Base-by-base conservation (phyloP, 1,140 invertebrate genomes). In the Leptinotarsa undecemlineata region DNA sequence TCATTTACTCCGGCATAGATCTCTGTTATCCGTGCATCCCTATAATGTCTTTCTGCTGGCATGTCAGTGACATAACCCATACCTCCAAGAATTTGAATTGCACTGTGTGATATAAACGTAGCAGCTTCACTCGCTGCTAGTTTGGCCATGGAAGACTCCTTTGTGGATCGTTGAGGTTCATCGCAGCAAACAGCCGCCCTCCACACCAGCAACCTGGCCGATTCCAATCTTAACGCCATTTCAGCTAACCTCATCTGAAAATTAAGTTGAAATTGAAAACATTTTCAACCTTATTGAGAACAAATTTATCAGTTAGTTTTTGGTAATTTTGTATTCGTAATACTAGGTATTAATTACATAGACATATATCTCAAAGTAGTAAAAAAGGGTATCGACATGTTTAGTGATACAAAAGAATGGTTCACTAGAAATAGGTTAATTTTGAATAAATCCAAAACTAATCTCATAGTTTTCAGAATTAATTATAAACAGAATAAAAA, bases 1-100 rank as follows among this genome's bases (percentile, higher is more conserved):
- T 98, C 96, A 70, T 93, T 96, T 2, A 96, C 96, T 81, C 95
- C 90, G 85, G 95, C 94, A 84, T 95, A 95, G 79, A 95, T 95
- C 85, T 95, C 93, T 4, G 94, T 95, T 73, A 95, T 94, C 78
- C 93, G 86, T 0, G 94, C 93, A 84, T 95, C 94, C 77, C 94
- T 88, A 85, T 96, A 98, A 86, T 96, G 90, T 81, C 96, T 87
- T 88, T 98, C 96, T 1, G 95, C 95, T 11, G 93, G 90, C 91
- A 96, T 95, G 76, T 95, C 91, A 3, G 89, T 90, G 57, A 95
- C 93, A 81, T 95, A 95, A 3, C 96, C 96, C 90, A 95, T 93
- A 48, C 95, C 96, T 82, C 91, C 95, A 74, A 92, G 89, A 82
- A 95, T 94, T 90, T 93, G 95, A 81, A 94, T 92, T 83, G 92